phyloP scores from a whole-genome alignment of 2,113 vertebrate genomes.

The Poeciliopsis occidentalis region DNA sequence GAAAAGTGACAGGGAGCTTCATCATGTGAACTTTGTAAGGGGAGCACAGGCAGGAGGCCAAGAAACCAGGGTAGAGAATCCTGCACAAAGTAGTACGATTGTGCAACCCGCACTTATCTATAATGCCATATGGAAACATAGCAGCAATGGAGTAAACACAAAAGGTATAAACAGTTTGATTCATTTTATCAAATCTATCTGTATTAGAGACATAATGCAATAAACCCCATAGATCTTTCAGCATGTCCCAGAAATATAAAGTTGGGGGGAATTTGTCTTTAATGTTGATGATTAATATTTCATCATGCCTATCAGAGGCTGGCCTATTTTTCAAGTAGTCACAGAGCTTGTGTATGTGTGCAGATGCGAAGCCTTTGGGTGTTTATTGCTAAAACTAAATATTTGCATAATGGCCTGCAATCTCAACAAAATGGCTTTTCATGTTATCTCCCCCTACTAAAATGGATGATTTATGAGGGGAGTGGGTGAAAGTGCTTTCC shows the following conservation, averaged over 20 bases:
- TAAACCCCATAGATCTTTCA: conserved; percentile 43
- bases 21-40: conserved; percentile 42
- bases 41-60: conserved; percentile 23
- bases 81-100: conserved; percentile 1
- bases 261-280: conserved; percentile 74
- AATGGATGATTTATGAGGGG: conserved; percentile 71
- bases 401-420: conserved; percentile 75
- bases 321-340: conserved; percentile 65
- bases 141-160: conserved; percentile 2
- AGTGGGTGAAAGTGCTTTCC: conserved; percentile 53
- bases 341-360: conserved; percentile 32
- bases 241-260: conserved; percentile 72
- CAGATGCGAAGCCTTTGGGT: conserved; percentile 20
- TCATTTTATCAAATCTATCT: conserved; percentile 15
- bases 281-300: conserved; percentile 77
- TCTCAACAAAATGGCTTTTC: conserved; percentile 72
- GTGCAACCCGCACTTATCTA: not conserved
- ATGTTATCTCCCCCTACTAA: conserved; percentile 58
- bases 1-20: conserved; percentile 52
- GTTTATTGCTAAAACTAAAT: conserved; percentile 74
- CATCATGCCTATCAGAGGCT: conserved; percentile 69
- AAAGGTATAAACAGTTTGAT: conserved; percentile 3
- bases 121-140: not conserved
- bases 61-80: conserved; percentile 8
- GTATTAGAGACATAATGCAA: conserved; percentile 32